Percentiles rank a stretch among this genome's conserved stretches.
These are phyloP conservation scores for Uromys caudimaculatus DNA, from an alignment of 2,797 vertebrate genomes.

Conservation along the genomic window DNA sequence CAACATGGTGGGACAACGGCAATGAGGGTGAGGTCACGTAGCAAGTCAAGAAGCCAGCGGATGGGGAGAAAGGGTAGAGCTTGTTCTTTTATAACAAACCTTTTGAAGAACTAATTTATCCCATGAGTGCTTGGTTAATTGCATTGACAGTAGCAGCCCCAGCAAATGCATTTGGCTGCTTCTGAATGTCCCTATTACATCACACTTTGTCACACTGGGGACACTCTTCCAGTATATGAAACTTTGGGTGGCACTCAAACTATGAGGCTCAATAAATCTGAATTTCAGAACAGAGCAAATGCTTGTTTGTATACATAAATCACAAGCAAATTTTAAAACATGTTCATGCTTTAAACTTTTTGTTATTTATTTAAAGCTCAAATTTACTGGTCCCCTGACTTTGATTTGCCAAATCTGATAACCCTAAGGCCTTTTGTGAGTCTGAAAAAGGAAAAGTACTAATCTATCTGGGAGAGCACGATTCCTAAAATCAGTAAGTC, in stretches of 20 bases:
- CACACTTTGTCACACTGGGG: background rate
- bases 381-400: background rate
- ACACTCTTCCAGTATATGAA: background rate
- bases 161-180: no score
- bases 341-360: background rate
- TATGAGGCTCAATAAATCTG: background rate
- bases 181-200: background rate
- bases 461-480: background rate
- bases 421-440: background rate
- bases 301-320: background rate
- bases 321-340: background rate
- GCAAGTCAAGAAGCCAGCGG: background rate
- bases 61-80: background rate
- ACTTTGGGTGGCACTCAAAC: background rate
- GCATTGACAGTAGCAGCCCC: background rate
- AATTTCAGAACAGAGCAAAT: slow-evolving; percentile 42
- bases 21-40: background rate
- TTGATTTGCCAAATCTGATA: slow-evolving; percentile 4
- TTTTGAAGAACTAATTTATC: background rate
- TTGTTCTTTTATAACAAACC: background rate
- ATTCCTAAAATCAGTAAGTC: background rate
- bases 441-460: slow-evolving; percentile 12
- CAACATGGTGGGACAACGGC: background rate
- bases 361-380: slow-evolving; percentile 46
- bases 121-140: background rate